Percentiles rank a stretch among this genome's conserved stretches.
phyloP scores from a whole-genome alignment of 1,140 invertebrate species.

The Drosophila watanabei region DNA sequence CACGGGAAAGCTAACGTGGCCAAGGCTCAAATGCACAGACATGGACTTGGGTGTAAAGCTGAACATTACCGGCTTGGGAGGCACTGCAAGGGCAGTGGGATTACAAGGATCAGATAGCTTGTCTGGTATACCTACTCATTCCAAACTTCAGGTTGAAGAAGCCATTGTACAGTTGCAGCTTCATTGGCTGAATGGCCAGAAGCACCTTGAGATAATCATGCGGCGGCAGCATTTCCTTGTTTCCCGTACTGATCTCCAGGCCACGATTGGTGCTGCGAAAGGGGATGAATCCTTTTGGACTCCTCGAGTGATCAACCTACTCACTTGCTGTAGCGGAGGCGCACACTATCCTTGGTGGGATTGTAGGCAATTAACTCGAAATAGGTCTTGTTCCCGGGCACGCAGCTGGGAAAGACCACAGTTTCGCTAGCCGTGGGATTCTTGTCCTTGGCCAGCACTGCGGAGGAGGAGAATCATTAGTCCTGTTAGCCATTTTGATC shows the following conservation, averaged over 20 bases:
- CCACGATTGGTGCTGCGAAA: slow-evolving; percentile 47
- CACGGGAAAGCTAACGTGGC: slow-evolving; percentile 32
- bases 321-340: slow-evolving; percentile 55
- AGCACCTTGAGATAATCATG: slow-evolving; percentile 48
- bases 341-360: slow-evolving; percentile 36
- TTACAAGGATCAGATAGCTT: not conserved
- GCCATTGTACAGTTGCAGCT: slow-evolving; percentile 56
- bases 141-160: slow-evolving; percentile 71
- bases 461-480: not conserved
- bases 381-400: slow-evolving; percentile 44
- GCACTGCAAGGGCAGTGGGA: slow-evolving; percentile 20
- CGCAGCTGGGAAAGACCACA: slow-evolving; percentile 52
- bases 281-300: not conserved
- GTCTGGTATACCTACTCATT: slow-evolving; percentile 30
- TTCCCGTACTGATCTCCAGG: slow-evolving; percentile 25
- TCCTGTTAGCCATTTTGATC: too few relatives aligned
- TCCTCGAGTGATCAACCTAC: not conserved
- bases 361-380: slow-evolving; percentile 73
- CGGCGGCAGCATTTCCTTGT: slow-evolving; percentile 15
- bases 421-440: slow-evolving; percentile 30
- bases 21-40: slow-evolving; percentile 37
- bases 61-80: slow-evolving; percentile 49
- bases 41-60: slow-evolving; percentile 59
- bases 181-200: slow-evolving; percentile 33
- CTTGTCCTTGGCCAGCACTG: slow-evolving; percentile 28